Evolutionary conservation across 23 tunicate genomes (phyloP).

Genomic region (Trididemnum clinides): DNA sequence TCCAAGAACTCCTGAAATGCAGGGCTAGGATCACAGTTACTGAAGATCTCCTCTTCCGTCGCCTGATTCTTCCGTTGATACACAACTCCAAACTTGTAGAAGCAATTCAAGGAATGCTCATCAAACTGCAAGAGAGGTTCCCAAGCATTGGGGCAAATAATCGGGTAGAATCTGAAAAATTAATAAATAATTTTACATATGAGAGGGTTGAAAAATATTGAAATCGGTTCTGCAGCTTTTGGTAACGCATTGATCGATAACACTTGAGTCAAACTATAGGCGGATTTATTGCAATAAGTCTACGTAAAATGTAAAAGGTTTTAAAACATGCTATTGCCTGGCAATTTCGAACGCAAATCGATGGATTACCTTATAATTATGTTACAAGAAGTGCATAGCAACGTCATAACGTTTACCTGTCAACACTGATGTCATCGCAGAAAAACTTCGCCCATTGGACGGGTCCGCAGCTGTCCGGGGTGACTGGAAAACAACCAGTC

Average conservation of each 20-base stretch:
- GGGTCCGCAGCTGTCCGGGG: conserved; percentile 74
- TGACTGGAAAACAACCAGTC: conserved; percentile 58
- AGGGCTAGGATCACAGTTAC: conserved; percentile 72
- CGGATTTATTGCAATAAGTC: too few species aligned
- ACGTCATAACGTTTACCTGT: conserved; percentile 68
- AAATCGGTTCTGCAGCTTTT: too few species aligned
- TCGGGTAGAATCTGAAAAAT: conserved; percentile 77
- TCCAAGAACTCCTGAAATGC: conserved; percentile 87
- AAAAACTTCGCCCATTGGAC: conserved; percentile 78
- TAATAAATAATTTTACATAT: too few species aligned
- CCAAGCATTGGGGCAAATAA: conserved; percentile 83
- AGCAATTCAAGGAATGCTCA: conserved; percentile 75
- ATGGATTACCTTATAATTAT: too few species aligned
- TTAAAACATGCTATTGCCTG: too few species aligned
- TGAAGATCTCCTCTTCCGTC: conserved; percentile 91
- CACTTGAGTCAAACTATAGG: too few species aligned
- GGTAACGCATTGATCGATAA: too few species aligned
- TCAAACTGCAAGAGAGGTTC: conserved; percentile 75
- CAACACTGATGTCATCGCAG: conserved; percentile 72
- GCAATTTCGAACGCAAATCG: too few species aligned
- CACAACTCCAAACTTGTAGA: conserved; percentile 87
- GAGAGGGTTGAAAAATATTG: too few species aligned
- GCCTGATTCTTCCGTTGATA: conserved; percentile 81
- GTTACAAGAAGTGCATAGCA: too few species aligned
- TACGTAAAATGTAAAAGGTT: too few species aligned